A percentile compares a stretch with the other conserved stretches of the same genome.
phyloP scores from a whole-genome alignment of 2,797 vertebrate species.

The Lacerta bilineata region DNA sequence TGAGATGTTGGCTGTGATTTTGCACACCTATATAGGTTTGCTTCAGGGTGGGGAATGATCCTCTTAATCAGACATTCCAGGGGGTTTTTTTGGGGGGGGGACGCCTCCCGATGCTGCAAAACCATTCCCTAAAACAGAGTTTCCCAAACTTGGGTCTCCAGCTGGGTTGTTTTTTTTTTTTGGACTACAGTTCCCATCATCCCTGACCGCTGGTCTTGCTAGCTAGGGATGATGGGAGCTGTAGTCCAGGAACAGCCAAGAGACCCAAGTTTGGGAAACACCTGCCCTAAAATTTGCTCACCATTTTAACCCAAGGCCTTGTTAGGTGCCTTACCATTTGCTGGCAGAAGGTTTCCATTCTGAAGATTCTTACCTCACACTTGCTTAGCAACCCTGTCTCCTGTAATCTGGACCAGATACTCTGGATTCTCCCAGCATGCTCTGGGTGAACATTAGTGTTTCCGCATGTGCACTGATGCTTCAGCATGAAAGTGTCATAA shows the following conservation, averaged over 20 bases:
- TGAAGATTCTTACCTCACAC: slow-evolving; percentile 87
- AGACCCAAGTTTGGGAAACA: no score
- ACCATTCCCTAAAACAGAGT: neutral
- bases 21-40: neutral
- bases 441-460: slow-evolving; percentile 96
- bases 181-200: no score
- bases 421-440: slow-evolving; percentile 96
- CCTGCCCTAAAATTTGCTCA: neutral
- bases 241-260: no score
- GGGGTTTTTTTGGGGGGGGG: no score
- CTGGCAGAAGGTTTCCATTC: neutral
- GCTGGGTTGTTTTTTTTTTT: no score
- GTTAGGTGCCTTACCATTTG: slow-evolving; percentile 6
- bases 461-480: slow-evolving; percentile 96
- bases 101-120: neutral
- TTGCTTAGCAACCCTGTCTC: slow-evolving; percentile 93
- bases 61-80: neutral
- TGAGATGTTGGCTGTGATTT: neutral
- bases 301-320: neutral
- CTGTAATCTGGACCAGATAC: slow-evolving; percentile 96
- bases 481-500: slow-evolving; percentile 97
- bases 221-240: no score
- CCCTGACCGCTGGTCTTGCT: no score
- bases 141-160: no score
- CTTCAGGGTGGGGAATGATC: neutral